Conservation (phyloP, 2,888 invertebrate genomes). For the Caenorhabditis uteleia region DNA sequence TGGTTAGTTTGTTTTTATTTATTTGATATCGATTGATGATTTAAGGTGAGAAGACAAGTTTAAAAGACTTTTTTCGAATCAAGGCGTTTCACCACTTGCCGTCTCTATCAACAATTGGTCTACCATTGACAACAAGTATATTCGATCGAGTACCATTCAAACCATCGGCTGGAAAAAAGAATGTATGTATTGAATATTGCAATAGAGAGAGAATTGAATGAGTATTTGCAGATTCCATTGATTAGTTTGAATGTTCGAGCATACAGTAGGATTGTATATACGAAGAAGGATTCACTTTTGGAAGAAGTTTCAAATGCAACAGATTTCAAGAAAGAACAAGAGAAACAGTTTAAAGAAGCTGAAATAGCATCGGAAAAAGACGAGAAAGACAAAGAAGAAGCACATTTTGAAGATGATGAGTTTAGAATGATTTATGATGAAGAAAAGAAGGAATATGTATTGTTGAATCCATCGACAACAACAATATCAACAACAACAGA, state of each 20-base stretch:
- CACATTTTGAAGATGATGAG: constrained; percentile 17
- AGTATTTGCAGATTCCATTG: constrained; percentile 21
- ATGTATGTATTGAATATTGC: too few species aligned
- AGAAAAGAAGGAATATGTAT: constrained; percentile 19
- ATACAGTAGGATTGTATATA: constrained; percentile 20
- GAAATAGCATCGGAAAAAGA: constrained; percentile 6
- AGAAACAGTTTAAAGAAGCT: constrained; percentile 15
- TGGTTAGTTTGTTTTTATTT: too few species aligned
- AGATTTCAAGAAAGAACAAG: constrained; percentile 30
- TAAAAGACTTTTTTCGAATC: too few species aligned
- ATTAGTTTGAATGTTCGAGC: constrained; percentile 28
- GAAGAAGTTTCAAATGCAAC: constrained; percentile 15
- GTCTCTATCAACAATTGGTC: too few species aligned
- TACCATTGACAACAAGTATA: too few species aligned
- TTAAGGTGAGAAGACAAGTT: too few species aligned
- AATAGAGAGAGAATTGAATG: too few species aligned
- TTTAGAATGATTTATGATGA: constrained; percentile 32
- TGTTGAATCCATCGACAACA: constrained; percentile 14
- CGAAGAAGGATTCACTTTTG: constrained; percentile 23
- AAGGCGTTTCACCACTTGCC: too few species aligned
- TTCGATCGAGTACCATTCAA: too few species aligned
- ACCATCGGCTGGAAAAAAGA: too few species aligned
- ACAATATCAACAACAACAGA: neutral
- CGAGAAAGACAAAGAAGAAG: constrained; percentile 2
- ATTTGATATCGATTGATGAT: too few species aligned